phyloP scores from a whole-genome alignment of 2,888 invertebrate species.

The Melanophora roralis region DNA sequence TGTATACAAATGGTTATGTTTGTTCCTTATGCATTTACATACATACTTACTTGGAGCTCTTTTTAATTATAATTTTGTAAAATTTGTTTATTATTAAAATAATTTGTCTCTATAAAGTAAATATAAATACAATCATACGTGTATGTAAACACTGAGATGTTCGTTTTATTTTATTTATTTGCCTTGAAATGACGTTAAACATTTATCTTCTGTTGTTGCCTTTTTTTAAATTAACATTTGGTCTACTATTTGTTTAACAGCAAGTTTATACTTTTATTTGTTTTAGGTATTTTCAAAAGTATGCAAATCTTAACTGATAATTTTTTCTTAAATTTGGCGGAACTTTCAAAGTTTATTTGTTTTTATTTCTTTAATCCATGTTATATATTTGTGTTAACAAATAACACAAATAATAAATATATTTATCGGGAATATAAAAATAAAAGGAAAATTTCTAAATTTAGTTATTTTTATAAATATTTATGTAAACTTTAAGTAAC shows the following conservation, averaged over 20 bases:
- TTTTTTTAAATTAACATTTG: conserved; percentile 31
- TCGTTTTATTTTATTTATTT: conserved; percentile 33
- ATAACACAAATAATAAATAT: not conserved
- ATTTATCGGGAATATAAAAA: not conserved
- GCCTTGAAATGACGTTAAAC: conserved; percentile 50
- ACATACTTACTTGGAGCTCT: not conserved
- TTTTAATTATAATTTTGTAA: conserved; percentile 2
- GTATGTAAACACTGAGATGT: not conserved
- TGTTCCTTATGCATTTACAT: not conserved
- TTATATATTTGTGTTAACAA: conserved; percentile 8
- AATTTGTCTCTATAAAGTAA: not conserved
- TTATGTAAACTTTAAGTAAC: no score
- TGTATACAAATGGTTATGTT: not conserved
- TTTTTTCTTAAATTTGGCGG: conserved; percentile 43
- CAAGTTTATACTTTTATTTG: conserved; percentile 1
- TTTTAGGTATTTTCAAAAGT: conserved; percentile 26
- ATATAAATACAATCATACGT: not conserved
- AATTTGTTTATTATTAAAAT: not conserved
- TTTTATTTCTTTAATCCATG: conserved; percentile 49
- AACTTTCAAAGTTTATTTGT: conserved; percentile 42
- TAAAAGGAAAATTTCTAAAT: no score
- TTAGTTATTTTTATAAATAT: conserved; percentile 31
- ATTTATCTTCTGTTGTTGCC: conserved; percentile 41
- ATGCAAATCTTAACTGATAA: conserved; percentile 27
- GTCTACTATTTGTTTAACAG: conserved; percentile 35